Evolutionary conservation across 1,140 invertebrate genomes (phyloP).

Genomic region (Drosophila biarmipes): DNA sequence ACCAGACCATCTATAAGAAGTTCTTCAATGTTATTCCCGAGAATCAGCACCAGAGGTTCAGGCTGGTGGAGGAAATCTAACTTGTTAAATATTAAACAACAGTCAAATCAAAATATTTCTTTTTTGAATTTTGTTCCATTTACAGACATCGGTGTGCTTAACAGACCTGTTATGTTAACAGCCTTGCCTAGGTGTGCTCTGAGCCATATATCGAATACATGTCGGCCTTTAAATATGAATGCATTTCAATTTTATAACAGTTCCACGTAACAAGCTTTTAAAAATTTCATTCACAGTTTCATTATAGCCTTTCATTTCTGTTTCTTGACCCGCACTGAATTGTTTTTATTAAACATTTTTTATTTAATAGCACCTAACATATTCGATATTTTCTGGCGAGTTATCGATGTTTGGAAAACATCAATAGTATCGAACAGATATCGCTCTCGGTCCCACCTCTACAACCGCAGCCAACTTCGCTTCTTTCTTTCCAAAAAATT

Average conservation of each 20-base stretch:
- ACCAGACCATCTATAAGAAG: constrained; percentile 91
- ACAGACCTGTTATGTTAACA: not conserved
- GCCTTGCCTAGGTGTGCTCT: not conserved
- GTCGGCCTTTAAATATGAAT: too few species aligned
- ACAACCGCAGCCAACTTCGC: constrained; percentile 72
- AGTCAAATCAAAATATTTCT: not conserved
- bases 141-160: not conserved
- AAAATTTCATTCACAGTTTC: too few species aligned
- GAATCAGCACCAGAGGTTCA: constrained; percentile 90
- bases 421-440: not conserved
- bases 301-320: too few species aligned
- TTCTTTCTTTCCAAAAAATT: constrained; percentile 81
- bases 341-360: too few species aligned
- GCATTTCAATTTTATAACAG: too few species aligned
- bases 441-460: not conserved
- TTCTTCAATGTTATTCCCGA: constrained; percentile 92
- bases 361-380: too few species aligned
- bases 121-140: not conserved
- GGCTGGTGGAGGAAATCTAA: constrained; percentile 89
- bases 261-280: too few species aligned
- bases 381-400: too few species aligned
- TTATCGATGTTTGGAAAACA: too few species aligned
- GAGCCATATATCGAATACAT: not conserved
- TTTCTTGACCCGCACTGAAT: too few species aligned
- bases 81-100: constrained; percentile 19